These are phyloP conservation scores for Tachycineta bicolor DNA, from an alignment of 2,113 vertebrate species.

Conservation along the genomic window DNA sequence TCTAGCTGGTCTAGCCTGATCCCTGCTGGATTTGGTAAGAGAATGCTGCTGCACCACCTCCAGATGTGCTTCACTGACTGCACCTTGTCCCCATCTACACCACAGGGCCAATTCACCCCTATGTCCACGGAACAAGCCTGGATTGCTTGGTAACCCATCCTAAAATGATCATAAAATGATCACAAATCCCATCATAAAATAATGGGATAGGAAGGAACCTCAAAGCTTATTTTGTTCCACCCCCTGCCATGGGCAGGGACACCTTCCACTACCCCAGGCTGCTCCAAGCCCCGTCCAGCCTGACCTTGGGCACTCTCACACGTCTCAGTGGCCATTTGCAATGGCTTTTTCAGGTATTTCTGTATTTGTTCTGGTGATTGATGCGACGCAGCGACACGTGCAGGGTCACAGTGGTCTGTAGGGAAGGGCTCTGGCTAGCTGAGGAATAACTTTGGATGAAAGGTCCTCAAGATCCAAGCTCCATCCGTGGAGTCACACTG, in stretches of 20 bases:
- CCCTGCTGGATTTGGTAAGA: rapidly evolving
- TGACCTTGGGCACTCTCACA: not conserved
- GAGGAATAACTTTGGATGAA: not conserved
- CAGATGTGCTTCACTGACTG: rapidly evolving
- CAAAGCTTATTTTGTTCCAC: not conserved
- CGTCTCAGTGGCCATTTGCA: not conserved
- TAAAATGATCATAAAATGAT: not conserved
- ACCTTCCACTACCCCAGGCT: not conserved
- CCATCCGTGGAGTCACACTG: not conserved
- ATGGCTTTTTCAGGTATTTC: not conserved
- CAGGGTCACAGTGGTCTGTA: not conserved
- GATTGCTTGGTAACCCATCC: not conserved
- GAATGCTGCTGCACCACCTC: not conserved
- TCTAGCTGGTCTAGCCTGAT: not conserved
- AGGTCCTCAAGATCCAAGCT: not conserved
- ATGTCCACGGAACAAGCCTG: not conserved
- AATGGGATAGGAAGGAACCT: not conserved
- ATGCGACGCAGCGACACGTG: rapidly evolving
- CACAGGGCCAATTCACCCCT: not conserved
- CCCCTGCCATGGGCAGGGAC: not conserved
- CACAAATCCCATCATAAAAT: not conserved
- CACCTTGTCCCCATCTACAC: not conserved
- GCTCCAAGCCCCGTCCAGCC: rapidly evolving
- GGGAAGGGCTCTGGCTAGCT: not conserved
- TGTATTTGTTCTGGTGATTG: not conserved